Conservation (phyloP, 2,113 vertebrate genomes). For the Lasiurus borealis region DNA sequence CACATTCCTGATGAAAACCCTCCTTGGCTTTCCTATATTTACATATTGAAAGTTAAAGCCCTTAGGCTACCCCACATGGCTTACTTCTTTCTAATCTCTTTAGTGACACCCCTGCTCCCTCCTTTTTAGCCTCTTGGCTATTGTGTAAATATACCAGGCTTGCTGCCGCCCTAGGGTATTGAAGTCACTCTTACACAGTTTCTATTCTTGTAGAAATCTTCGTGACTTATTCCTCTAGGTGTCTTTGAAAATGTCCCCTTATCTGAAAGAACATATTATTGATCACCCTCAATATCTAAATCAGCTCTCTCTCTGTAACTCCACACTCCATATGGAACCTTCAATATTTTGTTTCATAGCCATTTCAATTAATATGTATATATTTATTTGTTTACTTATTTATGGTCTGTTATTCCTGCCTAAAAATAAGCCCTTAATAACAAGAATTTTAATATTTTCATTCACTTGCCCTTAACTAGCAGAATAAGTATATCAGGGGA, state of each 20-base stretch:
- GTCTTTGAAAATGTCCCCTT: background rate
- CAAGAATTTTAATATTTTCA: background rate
- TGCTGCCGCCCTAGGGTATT: background rate
- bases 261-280: background rate
- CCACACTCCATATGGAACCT: background rate
- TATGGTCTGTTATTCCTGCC: background rate
- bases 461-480: background rate
- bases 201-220: background rate
- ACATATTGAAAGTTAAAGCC: background rate
- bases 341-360: background rate
- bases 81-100: background rate
- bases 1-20: background rate
- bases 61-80: background rate
- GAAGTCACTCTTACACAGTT: background rate
- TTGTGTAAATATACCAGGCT: background rate
- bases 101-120: background rate
- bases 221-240: background rate
- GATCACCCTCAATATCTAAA: background rate
- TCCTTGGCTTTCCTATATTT: background rate
- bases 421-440: background rate
- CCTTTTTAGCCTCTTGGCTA: background rate
- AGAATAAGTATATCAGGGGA: background rate
- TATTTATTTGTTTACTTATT: background rate
- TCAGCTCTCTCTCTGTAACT: background rate
- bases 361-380: background rate